Conservation (phyloP, 37 sponge, comb jelly and placozoan genomes). For the Haliclona indistincta region DNA sequence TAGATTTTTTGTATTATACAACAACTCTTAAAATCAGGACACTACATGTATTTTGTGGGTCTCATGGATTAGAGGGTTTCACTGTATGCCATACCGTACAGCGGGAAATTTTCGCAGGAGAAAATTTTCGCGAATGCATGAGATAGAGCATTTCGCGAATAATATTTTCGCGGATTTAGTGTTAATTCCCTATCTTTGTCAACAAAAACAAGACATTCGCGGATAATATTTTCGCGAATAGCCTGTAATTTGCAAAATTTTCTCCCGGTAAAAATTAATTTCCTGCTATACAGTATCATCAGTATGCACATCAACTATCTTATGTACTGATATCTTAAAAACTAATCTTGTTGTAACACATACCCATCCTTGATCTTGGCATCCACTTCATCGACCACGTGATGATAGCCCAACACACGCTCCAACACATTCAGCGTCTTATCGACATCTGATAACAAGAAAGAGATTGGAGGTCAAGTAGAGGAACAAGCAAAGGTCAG, state of each 20-base stretch:
- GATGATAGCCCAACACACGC: conserved; percentile 71
- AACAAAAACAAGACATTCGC: neutral
- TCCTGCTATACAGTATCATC: too few relatives aligned
- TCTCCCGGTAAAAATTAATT: neutral
- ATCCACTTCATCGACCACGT: conserved; percentile 83
- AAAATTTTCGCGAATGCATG: too few relatives aligned
- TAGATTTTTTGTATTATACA: too few relatives aligned
- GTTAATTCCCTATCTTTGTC: too few relatives aligned
- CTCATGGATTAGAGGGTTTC: too few relatives aligned
- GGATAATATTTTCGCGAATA: neutral
- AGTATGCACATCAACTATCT: too few relatives aligned
- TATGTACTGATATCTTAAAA: neutral
- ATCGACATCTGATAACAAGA: conserved; percentile 67
- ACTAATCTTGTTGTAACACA: neutral
- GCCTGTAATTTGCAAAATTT: neutral
- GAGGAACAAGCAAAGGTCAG: neutral
- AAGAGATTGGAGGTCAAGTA: neutral
- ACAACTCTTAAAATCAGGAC: too few relatives aligned
- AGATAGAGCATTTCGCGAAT: too few relatives aligned
- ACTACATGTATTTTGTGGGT: too few relatives aligned
- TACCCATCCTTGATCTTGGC: conserved; percentile 63
- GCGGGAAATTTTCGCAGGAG: too few relatives aligned
- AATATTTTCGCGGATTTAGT: too few relatives aligned
- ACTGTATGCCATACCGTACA: too few relatives aligned
- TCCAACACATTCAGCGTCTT: conserved; percentile 60